A percentile compares a stretch with the other conserved stretches of the same genome.
Evolutionary conservation across 64 coral and sea anemone genomes (phyloP).

Genomic region (Orbicella faveolata): DNA sequence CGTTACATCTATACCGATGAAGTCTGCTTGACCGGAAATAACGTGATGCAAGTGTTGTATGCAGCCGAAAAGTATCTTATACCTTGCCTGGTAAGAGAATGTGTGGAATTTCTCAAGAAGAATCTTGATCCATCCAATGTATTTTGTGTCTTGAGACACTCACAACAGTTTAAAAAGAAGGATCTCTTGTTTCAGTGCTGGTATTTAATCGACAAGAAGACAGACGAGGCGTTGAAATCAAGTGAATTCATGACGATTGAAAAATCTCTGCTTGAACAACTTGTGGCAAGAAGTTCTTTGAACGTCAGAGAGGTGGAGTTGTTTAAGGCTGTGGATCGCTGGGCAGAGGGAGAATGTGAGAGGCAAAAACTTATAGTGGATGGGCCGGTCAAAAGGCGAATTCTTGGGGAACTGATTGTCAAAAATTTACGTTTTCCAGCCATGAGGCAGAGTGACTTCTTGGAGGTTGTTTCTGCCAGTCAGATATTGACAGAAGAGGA

Average conservation of each 20-base stretch:
- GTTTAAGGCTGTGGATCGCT: conserved; percentile 52
- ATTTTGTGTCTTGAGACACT: conserved; percentile 44
- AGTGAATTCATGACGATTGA: conserved; percentile 36
- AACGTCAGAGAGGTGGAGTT: conserved; percentile 44
- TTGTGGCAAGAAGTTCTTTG: conserved; percentile 38
- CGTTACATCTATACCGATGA: conserved; percentile 66
- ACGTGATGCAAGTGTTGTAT: conserved; percentile 56
- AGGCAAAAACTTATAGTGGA: background rate
- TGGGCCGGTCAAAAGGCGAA: background rate
- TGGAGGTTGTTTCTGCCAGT: background rate
- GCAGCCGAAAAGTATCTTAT: conserved; percentile 66
- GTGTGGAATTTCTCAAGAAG: conserved; percentile 24
- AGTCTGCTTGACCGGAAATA: conserved; percentile 26
- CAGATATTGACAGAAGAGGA: background rate
- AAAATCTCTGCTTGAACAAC: background rate
- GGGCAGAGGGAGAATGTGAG: conserved; percentile 36
- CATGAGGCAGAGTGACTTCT: conserved; percentile 13
- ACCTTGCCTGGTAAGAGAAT: conserved; percentile 57
- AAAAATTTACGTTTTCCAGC: conserved; percentile 5
- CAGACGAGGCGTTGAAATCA: conserved; percentile 18
- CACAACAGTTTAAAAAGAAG: conserved; percentile 52
- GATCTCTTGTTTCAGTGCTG: conserved; percentile 30
- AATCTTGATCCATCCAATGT: conserved; percentile 55
- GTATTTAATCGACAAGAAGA: conserved; percentile 47
- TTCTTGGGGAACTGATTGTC: background rate